phyloP scores from a whole-genome alignment of 2,888 invertebrate species.

The Metallyticus violacea region DNA sequence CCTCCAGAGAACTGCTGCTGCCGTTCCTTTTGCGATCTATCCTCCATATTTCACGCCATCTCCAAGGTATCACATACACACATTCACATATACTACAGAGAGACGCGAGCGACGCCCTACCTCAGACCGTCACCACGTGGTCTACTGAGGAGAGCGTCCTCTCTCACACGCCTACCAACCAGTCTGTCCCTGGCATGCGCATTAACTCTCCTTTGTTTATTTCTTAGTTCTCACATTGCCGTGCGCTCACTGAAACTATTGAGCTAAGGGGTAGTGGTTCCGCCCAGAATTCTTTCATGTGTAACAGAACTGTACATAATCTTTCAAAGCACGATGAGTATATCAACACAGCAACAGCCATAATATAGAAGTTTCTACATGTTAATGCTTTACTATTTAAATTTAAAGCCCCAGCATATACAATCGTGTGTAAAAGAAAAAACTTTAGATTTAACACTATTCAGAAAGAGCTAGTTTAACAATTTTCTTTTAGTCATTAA shows the following conservation, averaged over 20 bases:
- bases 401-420: no score
- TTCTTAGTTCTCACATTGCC: background rate
- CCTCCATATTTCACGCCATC: background rate
- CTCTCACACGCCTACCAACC: background rate
- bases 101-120: background rate
- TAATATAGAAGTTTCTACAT: no score
- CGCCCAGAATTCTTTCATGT: background rate
- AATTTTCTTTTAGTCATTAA: no score
- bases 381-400: no score
- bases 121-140: background rate
- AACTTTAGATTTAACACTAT: no score
- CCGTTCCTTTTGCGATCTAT: background rate
- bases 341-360: no score
- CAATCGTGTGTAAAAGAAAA: no score
- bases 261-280: background rate
- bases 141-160: background rate
- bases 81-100: background rate
- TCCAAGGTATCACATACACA: background rate
- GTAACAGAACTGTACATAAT: no score
- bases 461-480: no score
- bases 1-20: background rate
- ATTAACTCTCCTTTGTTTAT: background rate
- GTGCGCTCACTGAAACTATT: background rate
- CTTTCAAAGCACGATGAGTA: no score
- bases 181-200: background rate